Base-by-base conservation (phyloP, 2,888 invertebrate species). In the Xanthorhoe spadicearia region DNA sequence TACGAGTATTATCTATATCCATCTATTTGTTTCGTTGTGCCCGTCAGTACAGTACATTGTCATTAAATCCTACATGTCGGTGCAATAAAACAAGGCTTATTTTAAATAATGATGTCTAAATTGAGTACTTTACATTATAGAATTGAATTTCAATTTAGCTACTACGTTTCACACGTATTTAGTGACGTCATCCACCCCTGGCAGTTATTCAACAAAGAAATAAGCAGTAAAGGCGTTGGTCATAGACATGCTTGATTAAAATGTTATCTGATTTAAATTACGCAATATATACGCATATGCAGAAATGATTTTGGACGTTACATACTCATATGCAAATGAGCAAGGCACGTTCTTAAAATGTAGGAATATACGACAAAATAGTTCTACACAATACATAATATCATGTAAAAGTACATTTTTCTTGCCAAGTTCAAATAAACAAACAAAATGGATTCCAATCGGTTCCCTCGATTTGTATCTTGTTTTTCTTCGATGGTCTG, bases 221-320 rank as follows among this genome's bases (percentile, higher is more conserved):
- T 38, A 60, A 61, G 63, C 63, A 64, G 60, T 67, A 64, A 67
- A 67, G 48, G 56, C 63, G 56, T 67, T 67, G 48, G 67, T 67
- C 67, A 67, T 64, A 60, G 67, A 56, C 53, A 67, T 67, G 67
- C 60, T 61, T 49, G 63, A 67, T 67, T 60, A 18, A 60, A 64
- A 61, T 55, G 38, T 56, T 61, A 64, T 63, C 56, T 63, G 63
- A 67, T 64, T 55, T 52, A 67, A 56, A 53, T 67, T 64, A 67
- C 60, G 17, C 38, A 61, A 61, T 51, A 23, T 15, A 10, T 35
- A 53, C 10, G 17, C 17, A 49, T 10, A 1, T 38, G 55, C 55
- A 51, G 6, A 19, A 50, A 9, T 50, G 9, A 2, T 43, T 43
- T 43, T 43, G 13, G 10, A 13, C 38, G 13, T 13, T 4, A 13